A percentile compares a stretch with the other conserved stretches of the same genome.
Evolutionary conservation across 2,113 vertebrate genomes (phyloP).

Genomic region (Cyanoramphus novaezelandiae): DNA sequence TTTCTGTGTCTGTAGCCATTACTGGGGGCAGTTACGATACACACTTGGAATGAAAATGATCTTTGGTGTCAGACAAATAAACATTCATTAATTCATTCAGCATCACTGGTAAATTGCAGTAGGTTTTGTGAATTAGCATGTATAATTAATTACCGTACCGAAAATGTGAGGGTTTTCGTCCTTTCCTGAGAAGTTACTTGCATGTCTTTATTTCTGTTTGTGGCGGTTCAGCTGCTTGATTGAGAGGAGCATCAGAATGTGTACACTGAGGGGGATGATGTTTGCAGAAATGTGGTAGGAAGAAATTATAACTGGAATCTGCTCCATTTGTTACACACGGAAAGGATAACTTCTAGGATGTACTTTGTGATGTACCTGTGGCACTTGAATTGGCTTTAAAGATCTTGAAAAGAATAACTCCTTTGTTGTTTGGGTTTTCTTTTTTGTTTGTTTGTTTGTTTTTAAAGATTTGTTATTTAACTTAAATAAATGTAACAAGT

Average conservation of each 20-base stretch:
- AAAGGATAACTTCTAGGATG: neutral
- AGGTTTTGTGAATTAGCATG: slow-evolving; percentile 53
- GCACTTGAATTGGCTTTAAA: neutral
- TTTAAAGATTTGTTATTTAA: neutral
- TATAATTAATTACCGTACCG: slow-evolving; percentile 17
- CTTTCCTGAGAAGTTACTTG: slow-evolving; percentile 5
- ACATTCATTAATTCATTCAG: slow-evolving; percentile 52
- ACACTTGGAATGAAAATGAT: slow-evolving; percentile 19
- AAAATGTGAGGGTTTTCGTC: neutral
- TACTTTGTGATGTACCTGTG: neutral
- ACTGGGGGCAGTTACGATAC: neutral
- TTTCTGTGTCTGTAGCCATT: neutral
- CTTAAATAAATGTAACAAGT: neutral
- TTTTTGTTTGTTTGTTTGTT: too few species aligned
- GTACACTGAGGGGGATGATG: neutral
- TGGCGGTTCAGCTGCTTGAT: neutral
- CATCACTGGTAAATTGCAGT: slow-evolving; percentile 46
- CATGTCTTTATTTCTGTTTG: neutral
- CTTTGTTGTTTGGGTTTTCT: neutral
- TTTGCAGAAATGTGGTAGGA: neutral
- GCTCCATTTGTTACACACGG: neutral
- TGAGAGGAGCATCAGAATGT: neutral
- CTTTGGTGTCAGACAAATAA: slow-evolving; percentile 13
- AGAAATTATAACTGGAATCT: neutral
- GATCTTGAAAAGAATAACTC: neutral